phyloP scores from a whole-genome alignment of 2,888 invertebrate species.

The Sturmia bella region DNA sequence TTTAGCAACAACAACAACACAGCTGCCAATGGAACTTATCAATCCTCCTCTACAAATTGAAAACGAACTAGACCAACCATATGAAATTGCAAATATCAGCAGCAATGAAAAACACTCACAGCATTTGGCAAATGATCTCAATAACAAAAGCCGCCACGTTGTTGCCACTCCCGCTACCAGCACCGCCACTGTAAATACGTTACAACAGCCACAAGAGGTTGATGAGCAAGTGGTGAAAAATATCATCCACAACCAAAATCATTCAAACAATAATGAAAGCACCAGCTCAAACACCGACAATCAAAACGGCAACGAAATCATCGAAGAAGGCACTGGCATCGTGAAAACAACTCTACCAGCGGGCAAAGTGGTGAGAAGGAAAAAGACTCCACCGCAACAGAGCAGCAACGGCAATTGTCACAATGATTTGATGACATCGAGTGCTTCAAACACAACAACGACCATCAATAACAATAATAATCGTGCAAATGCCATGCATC shows the following conservation, averaged over 20 bases:
- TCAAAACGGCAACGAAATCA: conserved; percentile 79
- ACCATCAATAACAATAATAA: conserved; percentile 73
- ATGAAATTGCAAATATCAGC: conserved; percentile 49
- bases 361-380: conserved; percentile 85
- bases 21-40: conserved; percentile 62
- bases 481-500: conserved; percentile 80
- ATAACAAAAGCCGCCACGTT: conserved; percentile 63
- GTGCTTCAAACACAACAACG: conserved; percentile 60
- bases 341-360: conserved; percentile 87
- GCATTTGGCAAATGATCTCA: conserved; percentile 61
- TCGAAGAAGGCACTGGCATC: conserved; percentile 83
- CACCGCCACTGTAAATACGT: background rate
- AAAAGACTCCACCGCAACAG: conserved; percentile 77
- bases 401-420: conserved; percentile 60
- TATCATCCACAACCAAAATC: conserved; percentile 59
- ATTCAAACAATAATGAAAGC: conserved; percentile 74
- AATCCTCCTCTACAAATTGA: conserved; percentile 50
- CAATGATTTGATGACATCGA: conserved; percentile 59
- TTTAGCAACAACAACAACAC: conserved; percentile 43
- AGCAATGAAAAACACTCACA: conserved; percentile 37
- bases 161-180: conserved; percentile 9
- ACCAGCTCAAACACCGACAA: conserved; percentile 75
- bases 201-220: conserved; percentile 36
- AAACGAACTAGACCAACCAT: conserved; percentile 48
- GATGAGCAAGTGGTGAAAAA: conserved; percentile 61